These are phyloP conservation scores for Chromoteleia sp. DNA, from an alignment of 2,888 invertebrate species.

Conservation along the genomic window DNA sequence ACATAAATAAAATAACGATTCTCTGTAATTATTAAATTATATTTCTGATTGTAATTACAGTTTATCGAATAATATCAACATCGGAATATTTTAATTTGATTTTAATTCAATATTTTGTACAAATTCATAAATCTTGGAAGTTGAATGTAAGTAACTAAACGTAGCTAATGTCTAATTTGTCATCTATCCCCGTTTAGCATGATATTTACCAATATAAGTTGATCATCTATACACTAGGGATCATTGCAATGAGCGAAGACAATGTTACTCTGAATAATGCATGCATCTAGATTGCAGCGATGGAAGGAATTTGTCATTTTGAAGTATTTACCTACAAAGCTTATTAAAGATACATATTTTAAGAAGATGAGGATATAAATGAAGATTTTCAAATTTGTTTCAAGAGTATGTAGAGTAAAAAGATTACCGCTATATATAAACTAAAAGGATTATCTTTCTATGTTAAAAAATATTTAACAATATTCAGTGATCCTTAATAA, in stretches of 20 bases:
- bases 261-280: neutral
- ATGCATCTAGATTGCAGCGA: neutral
- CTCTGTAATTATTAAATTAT: no score
- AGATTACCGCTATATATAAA: no score
- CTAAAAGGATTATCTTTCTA: neutral
- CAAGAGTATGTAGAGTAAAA: neutral
- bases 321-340: neutral
- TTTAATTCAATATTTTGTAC: no score
- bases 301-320: constrained; percentile 1
- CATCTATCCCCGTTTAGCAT: neutral
- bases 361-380: no score
- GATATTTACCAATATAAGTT: neutral
- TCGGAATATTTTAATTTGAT: no score
- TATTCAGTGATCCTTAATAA: neutral
- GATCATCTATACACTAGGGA: neutral
- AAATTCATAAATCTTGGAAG: no score
- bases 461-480: neutral
- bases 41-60: no score
- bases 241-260: neutral
- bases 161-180: neutral
- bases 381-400: neutral
- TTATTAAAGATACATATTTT: neutral
- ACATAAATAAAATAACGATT: no score
- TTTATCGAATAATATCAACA: no score
- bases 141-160: neutral